Conservation (phyloP, 2,888 invertebrate species). For the Thereva nobilitata region DNA sequence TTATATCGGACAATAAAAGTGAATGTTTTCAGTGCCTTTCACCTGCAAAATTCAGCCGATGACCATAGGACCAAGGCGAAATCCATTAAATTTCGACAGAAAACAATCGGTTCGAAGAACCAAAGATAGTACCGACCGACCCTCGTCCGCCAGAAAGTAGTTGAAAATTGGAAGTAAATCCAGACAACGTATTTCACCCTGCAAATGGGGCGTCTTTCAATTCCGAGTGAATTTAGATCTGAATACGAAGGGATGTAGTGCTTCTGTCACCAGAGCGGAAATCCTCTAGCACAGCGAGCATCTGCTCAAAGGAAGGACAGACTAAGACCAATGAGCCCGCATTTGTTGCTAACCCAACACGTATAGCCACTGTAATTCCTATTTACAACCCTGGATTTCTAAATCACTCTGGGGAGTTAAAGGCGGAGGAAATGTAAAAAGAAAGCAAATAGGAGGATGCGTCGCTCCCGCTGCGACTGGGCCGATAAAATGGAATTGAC, state of each 20-base stretch:
- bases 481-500: background rate
- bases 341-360: slow-evolving; percentile 30
- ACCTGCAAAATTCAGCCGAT: slow-evolving; percentile 5
- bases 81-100: background rate
- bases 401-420: slow-evolving; percentile 28
- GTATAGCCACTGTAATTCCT: slow-evolving; percentile 20
- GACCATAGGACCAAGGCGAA: slow-evolving; percentile 2
- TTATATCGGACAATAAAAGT: slow-evolving; percentile 22
- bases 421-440: slow-evolving; percentile 5
- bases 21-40: background rate
- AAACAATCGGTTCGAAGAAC: slow-evolving; percentile 3
- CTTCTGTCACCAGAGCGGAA: background rate
- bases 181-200: slow-evolving; percentile 19
- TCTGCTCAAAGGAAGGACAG: background rate
- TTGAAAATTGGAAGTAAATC: slow-evolving; percentile 26
- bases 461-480: slow-evolving; percentile 21
- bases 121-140: background rate
- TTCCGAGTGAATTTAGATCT: background rate
- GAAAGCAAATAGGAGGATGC: slow-evolving; percentile 14
- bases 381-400: slow-evolving; percentile 20
- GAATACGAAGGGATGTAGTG: background rate
- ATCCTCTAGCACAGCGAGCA: background rate
- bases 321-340: slow-evolving; percentile 19
- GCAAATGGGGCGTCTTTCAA: slow-evolving; percentile 21
- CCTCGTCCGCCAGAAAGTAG: background rate